Evolutionary conservation across 2,797 vertebrate species (phyloP), one percentile per base, ranked within the genome.

Genomic region (Psittacula echo): DNA sequence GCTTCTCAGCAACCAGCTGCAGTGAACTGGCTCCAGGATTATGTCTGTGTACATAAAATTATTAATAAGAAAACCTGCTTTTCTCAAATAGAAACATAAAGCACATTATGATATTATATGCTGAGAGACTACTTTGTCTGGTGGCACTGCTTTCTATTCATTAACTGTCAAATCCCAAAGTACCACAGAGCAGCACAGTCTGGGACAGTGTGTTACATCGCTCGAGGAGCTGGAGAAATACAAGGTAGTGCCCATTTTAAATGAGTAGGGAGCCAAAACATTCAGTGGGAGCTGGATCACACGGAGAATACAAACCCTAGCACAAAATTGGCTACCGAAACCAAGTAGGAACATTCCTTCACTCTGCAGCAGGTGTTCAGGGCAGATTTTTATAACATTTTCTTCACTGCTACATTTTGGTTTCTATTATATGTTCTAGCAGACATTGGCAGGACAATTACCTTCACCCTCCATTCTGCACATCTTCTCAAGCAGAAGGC

Each of bases 191-290:
- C 8, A 56, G n/a, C 34, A 47, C 5, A 13, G n/a, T 7, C 37
- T 21, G 65, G 64, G 39, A 23, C 72, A 21, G 29, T 0, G 0
- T 3, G 2, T 24, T 8, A 22, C 7, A 29, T 3, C 0, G 0
- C 62, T 62, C 5, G 24, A 41, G 41, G 60, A 89, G 29, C n/a
- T 61, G 54, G 18, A 68, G 48, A 48, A 79, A 64, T 10, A 34
- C 4, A 3, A 13, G 3, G 27, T 0, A 58, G n/a, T 5, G 21
- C 4, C 37, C 24, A 15, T 10, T 48, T 27, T 32, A 26, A 32
- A 77, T 27, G 44, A 85, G 32, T 3, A 74, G 42, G n/a, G 9
- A 64, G 53, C 41, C 37, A 78, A n/a, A 92, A 32, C 23, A 42
- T 23, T 37, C 79, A 58, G 2, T 10, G 34, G 53, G 30, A 77